Evolutionary conservation across 2,113 vertebrate genomes (phyloP).

Genomic region (Brachypodius melanocephalos): DNA sequence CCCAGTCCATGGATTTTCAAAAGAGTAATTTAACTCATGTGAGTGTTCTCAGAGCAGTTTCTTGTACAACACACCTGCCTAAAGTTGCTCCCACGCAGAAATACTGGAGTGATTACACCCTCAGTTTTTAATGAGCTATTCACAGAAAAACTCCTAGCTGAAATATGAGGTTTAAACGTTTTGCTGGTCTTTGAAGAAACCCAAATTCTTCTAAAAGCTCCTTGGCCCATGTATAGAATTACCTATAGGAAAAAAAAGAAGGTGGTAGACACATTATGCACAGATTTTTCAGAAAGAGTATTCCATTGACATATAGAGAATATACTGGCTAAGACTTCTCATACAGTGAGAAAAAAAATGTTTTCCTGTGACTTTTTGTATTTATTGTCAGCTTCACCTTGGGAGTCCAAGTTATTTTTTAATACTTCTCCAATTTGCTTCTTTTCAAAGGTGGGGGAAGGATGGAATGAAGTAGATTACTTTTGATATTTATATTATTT

Average conservation of each 20-base stretch:
- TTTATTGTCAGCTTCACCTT: neutral
- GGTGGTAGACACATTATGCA: neutral
- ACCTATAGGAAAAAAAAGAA: neutral
- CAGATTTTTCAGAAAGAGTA: neutral
- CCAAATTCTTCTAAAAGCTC: neutral
- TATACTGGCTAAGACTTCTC: neutral
- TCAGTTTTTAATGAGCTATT: neutral
- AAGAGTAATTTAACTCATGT: neutral
- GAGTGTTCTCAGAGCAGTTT: neutral
- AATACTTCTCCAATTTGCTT: slow-evolving; percentile 28
- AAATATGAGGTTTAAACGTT: neutral
- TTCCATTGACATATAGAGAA: neutral
- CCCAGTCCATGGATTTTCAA: neutral
- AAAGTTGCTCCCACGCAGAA: neutral
- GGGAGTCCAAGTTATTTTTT: neutral
- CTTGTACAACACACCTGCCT: neutral
- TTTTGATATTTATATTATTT: slow-evolving; percentile 43
- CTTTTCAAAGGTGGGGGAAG: neutral
- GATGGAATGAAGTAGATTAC: neutral
- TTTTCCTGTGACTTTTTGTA: neutral
- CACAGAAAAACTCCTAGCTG: neutral
- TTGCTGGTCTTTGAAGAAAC: neutral
- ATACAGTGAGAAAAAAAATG: neutral
- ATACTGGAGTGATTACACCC: rapidly evolving
- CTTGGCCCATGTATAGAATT: neutral